Base-by-base conservation (phyloP, 2,113 vertebrate genomes). In the Triplophysa dalaica region DNA sequence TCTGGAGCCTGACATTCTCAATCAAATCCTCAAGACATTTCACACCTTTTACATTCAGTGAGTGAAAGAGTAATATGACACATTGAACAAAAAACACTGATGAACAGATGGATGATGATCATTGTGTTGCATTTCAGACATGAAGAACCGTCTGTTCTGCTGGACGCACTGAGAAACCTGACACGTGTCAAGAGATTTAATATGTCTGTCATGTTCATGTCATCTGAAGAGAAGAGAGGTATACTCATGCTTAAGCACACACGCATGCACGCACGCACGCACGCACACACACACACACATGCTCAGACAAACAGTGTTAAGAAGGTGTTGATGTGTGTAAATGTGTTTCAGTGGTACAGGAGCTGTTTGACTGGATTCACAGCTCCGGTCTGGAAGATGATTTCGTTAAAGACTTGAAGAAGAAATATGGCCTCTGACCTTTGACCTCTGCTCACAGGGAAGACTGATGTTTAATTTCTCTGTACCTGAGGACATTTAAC, bases 181-280 rank as follows among this genome's bases (percentile, higher is more conserved):
- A 93, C 95, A 16, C 90, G 93, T 45, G 91, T 96, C 76, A 93
- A 89, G 86, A 93, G 97, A 81, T 99, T 99, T 89, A 92, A 97
- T 90, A 97, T 98, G 95, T 94, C 95, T 0, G 90, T 98, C 77
- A 97, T 99, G 97, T 97, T 99, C 90, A 95, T 98, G 95, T 96
- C 96, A 3, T 83, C 90, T 16, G 52, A 91, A 2, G 97, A 99
- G 89, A 98, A 92, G 89, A 94, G 92, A 93, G 91, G 97, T 99
- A 81, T 13, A 19, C 2, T 26, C 63, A 12, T 29, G 4, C 62
- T 19, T 9, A 7, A 14, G 21, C 29, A 5, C 12, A 33, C 29
- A 7, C 60, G 6, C 21, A 19, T 16, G 16, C 14, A 10, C 24
- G 0, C 17, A 19, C 62, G 0, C 29, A n/a, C n/a, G n/a, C n/a